These are phyloP conservation scores for Odontesthes bonariensis DNA, from an alignment of 2,113 vertebrate species.

Conservation along the genomic window DNA sequence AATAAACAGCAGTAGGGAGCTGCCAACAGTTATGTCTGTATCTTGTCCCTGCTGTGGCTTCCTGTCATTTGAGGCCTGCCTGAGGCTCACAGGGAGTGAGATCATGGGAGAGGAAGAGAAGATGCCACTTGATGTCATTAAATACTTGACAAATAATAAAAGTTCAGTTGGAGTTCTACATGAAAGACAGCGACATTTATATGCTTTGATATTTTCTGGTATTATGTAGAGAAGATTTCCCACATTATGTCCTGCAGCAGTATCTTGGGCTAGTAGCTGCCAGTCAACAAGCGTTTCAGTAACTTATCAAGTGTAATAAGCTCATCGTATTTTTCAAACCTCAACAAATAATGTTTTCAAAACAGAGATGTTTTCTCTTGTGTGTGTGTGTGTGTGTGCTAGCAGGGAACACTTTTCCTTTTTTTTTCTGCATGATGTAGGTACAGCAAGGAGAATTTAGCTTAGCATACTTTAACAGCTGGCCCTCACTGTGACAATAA, in stretches of 20 bases:
- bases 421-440: background rate
- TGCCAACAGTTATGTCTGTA: conserved; percentile 1
- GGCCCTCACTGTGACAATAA: background rate
- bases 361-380: background rate
- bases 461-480: background rate
- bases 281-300: background rate
- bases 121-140: conserved; percentile 12
- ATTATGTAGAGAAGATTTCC: background rate
- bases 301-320: background rate
- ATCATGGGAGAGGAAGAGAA: conserved; percentile 13
- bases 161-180: conserved; percentile 5
- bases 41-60: conserved; percentile 5
- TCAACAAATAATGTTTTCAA: background rate
- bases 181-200: background rate
- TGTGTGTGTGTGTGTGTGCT: background rate
- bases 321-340: background rate
- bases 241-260: background rate
- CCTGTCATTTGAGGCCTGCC: conserved; percentile 24
- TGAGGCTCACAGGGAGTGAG: conserved; percentile 1
- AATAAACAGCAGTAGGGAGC: background rate
- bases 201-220: background rate
- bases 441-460: background rate
- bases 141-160: conserved; percentile 17
- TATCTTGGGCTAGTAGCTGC: background rate
- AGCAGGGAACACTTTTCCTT: background rate